These are phyloP conservation scores for Melinaea marsaeus DNA, from an alignment of 2,888 invertebrate genomes.

Conservation along the genomic window DNA sequence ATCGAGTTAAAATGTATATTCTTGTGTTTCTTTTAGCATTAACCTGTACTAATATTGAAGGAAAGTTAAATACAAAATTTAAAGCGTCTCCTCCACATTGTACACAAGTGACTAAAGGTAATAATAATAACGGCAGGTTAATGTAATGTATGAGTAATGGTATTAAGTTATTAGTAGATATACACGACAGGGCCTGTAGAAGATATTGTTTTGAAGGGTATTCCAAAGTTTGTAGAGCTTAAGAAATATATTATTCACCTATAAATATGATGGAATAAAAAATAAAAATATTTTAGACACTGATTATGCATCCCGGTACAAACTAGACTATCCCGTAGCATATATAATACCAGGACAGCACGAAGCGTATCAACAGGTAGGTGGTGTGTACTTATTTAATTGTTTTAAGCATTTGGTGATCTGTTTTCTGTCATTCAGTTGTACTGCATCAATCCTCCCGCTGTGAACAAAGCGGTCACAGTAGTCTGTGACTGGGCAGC, in stretches of 20 bases:
- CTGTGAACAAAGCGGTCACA: conserved; percentile 54
- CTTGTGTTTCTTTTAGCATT: not conserved
- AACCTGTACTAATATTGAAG: conserved; percentile 23
- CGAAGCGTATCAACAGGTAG: conserved; percentile 61
- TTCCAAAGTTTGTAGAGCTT: no score
- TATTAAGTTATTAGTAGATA: not conserved
- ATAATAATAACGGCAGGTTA: conserved; percentile 12
- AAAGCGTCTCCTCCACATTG: conserved; percentile 51
- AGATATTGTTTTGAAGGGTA: no score
- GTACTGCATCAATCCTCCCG: conserved; percentile 57
- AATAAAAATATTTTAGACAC: conserved; percentile 48
- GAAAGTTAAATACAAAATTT: conserved; percentile 32
- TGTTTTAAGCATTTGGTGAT: not conserved
- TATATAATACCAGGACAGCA: conserved; percentile 59
- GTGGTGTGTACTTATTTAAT: conserved; percentile 14
- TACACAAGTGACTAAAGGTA: conserved; percentile 57
- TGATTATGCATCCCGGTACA: conserved; percentile 51
- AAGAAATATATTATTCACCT: no score
- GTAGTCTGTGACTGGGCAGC: conserved; percentile 65
- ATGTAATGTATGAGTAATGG: not conserved
- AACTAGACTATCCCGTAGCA: conserved; percentile 52
- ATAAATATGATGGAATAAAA: no score
- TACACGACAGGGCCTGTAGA: no score
- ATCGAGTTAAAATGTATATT: no score
- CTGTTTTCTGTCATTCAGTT: conserved; percentile 44